phyloP scores from a whole-genome alignment of 2,797 vertebrate genomes.

The Tenualosa ilisha region DNA sequence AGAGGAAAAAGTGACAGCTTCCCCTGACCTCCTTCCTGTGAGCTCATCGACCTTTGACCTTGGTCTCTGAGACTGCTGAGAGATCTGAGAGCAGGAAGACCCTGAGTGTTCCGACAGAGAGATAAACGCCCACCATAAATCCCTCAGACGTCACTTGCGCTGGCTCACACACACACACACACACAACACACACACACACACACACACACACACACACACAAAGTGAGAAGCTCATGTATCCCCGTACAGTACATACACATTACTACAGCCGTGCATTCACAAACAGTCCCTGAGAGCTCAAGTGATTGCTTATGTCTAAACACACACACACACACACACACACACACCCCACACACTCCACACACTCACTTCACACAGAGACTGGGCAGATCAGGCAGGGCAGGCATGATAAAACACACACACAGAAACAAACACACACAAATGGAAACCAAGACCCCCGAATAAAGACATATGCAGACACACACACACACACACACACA shows the following conservation, averaged over 20 bases:
- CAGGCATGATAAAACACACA: background rate
- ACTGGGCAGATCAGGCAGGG: no score
- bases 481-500: background rate
- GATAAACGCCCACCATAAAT: background rate
- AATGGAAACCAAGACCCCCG: background rate
- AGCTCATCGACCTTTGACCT: slow-evolving; percentile 1
- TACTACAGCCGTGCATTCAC: no score
- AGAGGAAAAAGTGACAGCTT: background rate
- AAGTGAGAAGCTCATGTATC: no score
- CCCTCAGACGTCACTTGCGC: no score
- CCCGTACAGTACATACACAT: no score
- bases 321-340: background rate
- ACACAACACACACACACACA: background rate
- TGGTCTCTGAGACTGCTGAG: background rate
- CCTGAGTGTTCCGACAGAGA: background rate
- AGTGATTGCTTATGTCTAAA: no score
- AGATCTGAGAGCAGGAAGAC: slow-evolving; percentile 8
- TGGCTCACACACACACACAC: no score
- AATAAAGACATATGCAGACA: background rate
- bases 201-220: background rate
- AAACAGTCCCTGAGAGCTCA: no score
- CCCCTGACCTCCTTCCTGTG: background rate
- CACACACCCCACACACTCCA: no score
- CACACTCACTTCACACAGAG: no score
- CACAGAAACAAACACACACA: background rate